Percentiles rank a stretch among this genome's conserved stretches.
phyloP scores from a whole-genome alignment of 2,888 invertebrate species.

The Apoda limacodes region DNA sequence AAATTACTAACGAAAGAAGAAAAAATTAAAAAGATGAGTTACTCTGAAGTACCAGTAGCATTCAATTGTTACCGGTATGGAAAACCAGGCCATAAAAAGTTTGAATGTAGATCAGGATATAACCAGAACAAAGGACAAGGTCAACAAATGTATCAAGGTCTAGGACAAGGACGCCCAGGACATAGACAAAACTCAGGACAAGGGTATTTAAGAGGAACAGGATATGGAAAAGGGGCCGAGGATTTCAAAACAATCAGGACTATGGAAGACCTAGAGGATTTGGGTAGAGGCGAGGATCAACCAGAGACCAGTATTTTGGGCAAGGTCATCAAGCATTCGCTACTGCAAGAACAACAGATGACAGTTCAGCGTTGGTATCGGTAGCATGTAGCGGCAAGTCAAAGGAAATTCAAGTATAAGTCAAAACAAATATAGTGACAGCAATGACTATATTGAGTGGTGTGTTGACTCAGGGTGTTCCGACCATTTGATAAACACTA shows the following conservation, averaged over 20 bases:
- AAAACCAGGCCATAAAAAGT: background rate
- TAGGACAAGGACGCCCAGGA: too few species aligned
- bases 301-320: background rate
- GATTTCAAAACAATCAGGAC: background rate
- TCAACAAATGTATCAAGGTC: too few species aligned
- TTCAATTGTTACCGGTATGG: background rate
- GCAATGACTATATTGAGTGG: background rate
- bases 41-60: background rate
- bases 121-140: background rate
- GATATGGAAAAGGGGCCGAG: background rate
- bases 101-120: background rate
- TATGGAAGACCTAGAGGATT: background rate
- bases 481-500: background rate
- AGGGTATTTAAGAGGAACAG: too few species aligned
- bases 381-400: too few species aligned
- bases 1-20: conserved; percentile 6
- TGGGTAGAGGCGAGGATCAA: background rate
- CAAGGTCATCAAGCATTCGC: background rate
- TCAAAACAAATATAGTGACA: too few species aligned
- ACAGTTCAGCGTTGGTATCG: too few species aligned
- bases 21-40: conserved; percentile 2
- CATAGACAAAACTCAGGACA: too few species aligned
- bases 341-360: too few species aligned
- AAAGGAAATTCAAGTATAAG: too few species aligned
- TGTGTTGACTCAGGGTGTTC: background rate